Evolutionary conservation across 35 echinoderm and acorn worm genomes (phyloP).

Genomic region (Lytechinus pictus): DNA sequence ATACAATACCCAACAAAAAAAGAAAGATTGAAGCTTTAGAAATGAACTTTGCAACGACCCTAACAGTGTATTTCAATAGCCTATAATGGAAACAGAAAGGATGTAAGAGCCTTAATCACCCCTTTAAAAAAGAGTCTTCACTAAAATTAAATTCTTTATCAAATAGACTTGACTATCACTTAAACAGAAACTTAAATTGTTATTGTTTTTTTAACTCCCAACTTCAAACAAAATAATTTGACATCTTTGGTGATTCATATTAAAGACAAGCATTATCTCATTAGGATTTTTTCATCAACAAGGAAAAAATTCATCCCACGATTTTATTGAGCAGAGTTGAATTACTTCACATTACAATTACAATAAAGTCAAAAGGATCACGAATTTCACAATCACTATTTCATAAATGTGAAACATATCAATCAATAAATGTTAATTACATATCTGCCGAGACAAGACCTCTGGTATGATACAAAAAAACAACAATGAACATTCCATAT

Average conservation of each 20-base stretch:
- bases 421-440: neutral
- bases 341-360: no score
- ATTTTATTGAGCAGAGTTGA: no score
- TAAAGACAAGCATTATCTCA: neutral
- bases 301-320: no score
- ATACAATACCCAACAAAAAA: no score
- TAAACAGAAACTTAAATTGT: neutral
- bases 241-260: neutral
- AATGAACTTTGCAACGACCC: no score
- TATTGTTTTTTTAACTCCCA: no score
- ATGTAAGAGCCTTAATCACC: neutral
- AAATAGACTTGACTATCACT: neutral
- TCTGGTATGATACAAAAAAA: neutral
- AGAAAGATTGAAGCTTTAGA: no score
- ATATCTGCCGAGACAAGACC: neutral
- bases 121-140: neutral
- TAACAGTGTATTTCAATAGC: no score
- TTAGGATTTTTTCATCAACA: neutral
- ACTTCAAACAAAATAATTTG: no score
- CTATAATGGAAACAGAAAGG: no score
- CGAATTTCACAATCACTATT: no score
- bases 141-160: neutral
- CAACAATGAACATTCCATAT: neutral
- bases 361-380: no score
- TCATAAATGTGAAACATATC: neutral